These are phyloP conservation scores for zebrafish (Danio rerio) DNA, from an alignment of 2,113 vertebrate species.

Conservation along the genomic window GRCz12tu NC_133194.1:5561501-5562000, in stretches of 20 bases:
- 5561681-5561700: not conserved
- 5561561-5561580: conserved; percentile 12
- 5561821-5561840: too few relatives aligned
- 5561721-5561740: too few relatives aligned
- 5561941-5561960: not conserved
- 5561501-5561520: conserved; percentile 25
- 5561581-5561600: not conserved
- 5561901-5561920: not conserved
- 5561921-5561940: not conserved
- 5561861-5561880: not conserved
- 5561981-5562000: conserved; percentile 5
- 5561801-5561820: too few relatives aligned
- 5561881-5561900: not conserved
- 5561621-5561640: not conserved
- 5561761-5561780: too few relatives aligned
- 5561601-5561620: not conserved
- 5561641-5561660: not conserved
- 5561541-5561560: conserved; percentile 19
- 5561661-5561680: not conserved
- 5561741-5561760: too few relatives aligned
- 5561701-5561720: too few relatives aligned
- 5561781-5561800: too few relatives aligned
- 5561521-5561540: not conserved
- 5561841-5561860: too few relatives aligned
- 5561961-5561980: not conserved